phyloP scores from a whole-genome alignment of 2,113 vertebrate genomes.

The Anser cygnoides region DNA sequence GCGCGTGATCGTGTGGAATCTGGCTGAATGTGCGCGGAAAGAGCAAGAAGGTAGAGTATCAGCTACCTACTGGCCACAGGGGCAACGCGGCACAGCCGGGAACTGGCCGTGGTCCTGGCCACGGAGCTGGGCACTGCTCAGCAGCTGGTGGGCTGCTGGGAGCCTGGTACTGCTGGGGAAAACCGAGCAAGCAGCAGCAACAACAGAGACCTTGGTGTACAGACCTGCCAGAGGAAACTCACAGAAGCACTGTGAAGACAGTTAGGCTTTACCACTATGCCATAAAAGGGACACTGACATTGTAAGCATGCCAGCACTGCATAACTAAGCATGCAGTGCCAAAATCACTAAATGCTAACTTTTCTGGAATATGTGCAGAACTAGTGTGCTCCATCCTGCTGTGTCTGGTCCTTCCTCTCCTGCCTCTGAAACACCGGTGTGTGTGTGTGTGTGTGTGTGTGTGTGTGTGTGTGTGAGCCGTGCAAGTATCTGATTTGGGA shows the following conservation, averaged over 20 bases:
- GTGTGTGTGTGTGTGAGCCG: neutral
- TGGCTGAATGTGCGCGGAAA: conserved; percentile 76
- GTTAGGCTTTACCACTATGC: fast-evolving
- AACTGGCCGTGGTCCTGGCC: conserved; percentile 23
- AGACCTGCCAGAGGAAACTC: fast-evolving
- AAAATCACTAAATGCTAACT: neutral
- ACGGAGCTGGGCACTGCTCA: too few relatives aligned
- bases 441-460: too few relatives aligned
- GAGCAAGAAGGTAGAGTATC: conserved; percentile 73
- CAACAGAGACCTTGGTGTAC: neutral
- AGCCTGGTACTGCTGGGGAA: neutral
- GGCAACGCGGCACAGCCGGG: neutral
- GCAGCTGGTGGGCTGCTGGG: too few relatives aligned
- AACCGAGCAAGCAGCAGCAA: too few relatives aligned
- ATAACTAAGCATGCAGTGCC: neutral
- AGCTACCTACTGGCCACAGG: too few relatives aligned
- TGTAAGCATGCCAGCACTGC: neutral
- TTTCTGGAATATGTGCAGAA: neutral
- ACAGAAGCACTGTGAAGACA: fast-evolving
- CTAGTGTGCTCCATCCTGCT: neutral
- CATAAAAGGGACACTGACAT: neutral
- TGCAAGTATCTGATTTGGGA: neutral
- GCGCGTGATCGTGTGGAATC: conserved; percentile 82
- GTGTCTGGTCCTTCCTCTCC: neutral
- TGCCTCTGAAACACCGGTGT: neutral